Base-by-base conservation (phyloP, 2,113 vertebrate species). In the Cavia aperea region DNA sequence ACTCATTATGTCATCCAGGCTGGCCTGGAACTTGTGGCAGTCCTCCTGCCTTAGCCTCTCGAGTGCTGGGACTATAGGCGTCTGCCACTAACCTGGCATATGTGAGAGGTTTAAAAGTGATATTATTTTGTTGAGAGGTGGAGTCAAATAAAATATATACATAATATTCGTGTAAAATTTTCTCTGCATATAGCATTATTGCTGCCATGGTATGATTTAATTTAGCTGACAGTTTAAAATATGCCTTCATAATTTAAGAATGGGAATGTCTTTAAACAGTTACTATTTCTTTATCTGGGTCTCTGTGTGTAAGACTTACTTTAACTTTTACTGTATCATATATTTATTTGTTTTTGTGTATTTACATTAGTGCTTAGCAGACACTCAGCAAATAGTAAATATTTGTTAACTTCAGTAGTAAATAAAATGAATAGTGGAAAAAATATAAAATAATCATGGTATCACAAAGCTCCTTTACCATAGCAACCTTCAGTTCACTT, bases 171-270 rank as follows among this genome's bases (percentile, higher is more conserved):
- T 89, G 2, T 93, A 66, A 86, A 92, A 26, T 83, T 78, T 70
- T 84, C 73, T 89, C 77, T 36, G 36, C 56, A 66, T 2, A 49
- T 81, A 88, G 21, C n/a, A 14, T 46, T 46, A 85, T 84, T 89
- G 24, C 66, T 91, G 65, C 63, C 46, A 84, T 60, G 16, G 3
- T 77, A 23, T 68, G 49, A 79, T 86, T 93, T 94, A 39, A 70
- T 95, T 86, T 82, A 89, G n/a, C 68, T 85, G 18, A 10, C 24
- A 62, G 26, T 93, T 91, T 93, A 39, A 90, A 92, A 90, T 83
- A 49, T 49, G 9, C 7, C 24, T 81, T 13, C 36, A 2, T 92
- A 54, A 84, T 23, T 82, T 92, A 58, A 70, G 79, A 63, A 29
- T 89, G 81, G n/a, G 43, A 95, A 92, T 93, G 81, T 58, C 12